phyloP scores from a whole-genome alignment of 2,113 vertebrate genomes.

The Uropsilus gracilis region DNA sequence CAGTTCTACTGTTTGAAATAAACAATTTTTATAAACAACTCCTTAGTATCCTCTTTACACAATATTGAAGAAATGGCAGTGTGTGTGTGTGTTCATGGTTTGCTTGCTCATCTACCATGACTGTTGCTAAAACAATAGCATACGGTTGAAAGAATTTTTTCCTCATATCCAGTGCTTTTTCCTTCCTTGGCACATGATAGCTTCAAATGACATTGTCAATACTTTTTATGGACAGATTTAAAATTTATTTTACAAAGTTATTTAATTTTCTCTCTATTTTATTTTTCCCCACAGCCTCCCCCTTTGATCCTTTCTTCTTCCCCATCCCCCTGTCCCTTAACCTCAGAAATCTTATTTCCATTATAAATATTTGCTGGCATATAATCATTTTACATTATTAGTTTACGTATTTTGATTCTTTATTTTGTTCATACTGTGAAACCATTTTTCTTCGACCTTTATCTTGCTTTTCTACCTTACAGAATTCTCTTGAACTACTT shows the following conservation, averaged over 20 bases:
- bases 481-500: too few species aligned
- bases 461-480: too few species aligned
- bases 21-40: not conserved
- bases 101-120: not conserved
- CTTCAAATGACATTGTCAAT: slow-evolving; percentile 5
- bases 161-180: not conserved
- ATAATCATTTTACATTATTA: too few species aligned
- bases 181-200: not conserved
- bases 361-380: too few species aligned
- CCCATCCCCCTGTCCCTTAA: too few species aligned
- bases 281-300: too few species aligned
- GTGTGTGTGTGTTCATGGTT: not conserved
- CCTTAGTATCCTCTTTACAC: slow-evolving; percentile 26
- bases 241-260: not conserved
- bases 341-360: too few species aligned
- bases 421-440: too few species aligned
- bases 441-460: too few species aligned
- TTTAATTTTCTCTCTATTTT: too few species aligned
- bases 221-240: slow-evolving; percentile 29
- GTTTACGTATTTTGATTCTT: too few species aligned
- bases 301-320: too few species aligned
- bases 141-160: not conserved
- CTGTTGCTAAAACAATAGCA: slow-evolving; percentile 6
- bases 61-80: not conserved
- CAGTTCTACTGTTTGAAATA: slow-evolving; percentile 47